Evolutionary conservation across 2,797 vertebrate genomes (phyloP), one percentile per base, ranked within the genome.

Genomic region (Caiman crocodilus): DNA sequence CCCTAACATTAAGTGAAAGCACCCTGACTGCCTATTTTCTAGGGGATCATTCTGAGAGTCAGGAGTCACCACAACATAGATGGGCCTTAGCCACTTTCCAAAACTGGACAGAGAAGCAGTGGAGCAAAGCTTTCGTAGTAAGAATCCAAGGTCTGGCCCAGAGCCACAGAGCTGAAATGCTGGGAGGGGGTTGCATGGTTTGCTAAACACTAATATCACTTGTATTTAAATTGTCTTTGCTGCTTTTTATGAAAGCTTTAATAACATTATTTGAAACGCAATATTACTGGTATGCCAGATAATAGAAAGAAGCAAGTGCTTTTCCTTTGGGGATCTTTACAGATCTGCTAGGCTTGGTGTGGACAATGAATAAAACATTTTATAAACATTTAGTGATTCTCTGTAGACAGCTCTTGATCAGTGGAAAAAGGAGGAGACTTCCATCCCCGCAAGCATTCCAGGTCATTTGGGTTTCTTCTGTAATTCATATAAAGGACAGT

Each of bases 391-490:
- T 76, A 90, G 59, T 7, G 20, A 73, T 8, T 87, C 55, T 69
- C 59, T 60, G 21, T 5, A 87, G 7, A 30, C 9, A 26, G 6
- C 6, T 30, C 79, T 32, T 42, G 50, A 32, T 14, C 60, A 89
- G 14, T 3, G 5, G 16, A 50, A 71, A 67, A 21, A 88, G 21
- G 28, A 56, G 32, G 26, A 92, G 17, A 61, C 73, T 88, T 74
- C 57, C 50, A 13, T 69, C 60, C 64, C 81, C 50, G 25, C 4
- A 84, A 77, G 6, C 55, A 76, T 63, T 23, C 17, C 17, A 26
- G 75, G 73, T 35, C 8, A 18, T n/a, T 77, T 90, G 69, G 4
- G 30, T 15, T 95, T 84, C 63, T n/a, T 93, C 63, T 50, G 64
- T 87, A 94, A 63, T 10, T 14, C 55, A 76, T 64, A 59, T 63